These are phyloP conservation scores for Temnothorax nylanderi DNA, from an alignment of 1,140 invertebrate species.

Conservation along the genomic window DNA sequence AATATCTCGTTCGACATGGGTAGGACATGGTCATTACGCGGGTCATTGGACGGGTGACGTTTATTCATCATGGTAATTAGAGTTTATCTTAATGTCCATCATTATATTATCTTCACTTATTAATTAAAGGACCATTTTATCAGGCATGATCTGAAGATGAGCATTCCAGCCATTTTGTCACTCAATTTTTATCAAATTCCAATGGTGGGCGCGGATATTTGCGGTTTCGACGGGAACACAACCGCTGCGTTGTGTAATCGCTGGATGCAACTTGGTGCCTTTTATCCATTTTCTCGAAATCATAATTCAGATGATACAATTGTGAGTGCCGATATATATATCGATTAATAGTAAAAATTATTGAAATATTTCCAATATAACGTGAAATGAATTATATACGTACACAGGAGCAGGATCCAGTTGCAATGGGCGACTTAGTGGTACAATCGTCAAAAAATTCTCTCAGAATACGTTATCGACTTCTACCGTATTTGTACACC, in stretches of 20 bases:
- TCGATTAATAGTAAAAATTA: background rate
- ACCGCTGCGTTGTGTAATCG: conserved; percentile 91
- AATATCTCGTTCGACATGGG: conserved; percentile 93
- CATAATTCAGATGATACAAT: conserved; percentile 92
- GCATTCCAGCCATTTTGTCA: conserved; percentile 89
- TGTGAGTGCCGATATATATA: conserved; percentile 84
- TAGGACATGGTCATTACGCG: conserved; percentile 92
- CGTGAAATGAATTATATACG: background rate
- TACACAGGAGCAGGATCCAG: conserved; percentile 92
- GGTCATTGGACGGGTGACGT: conserved; percentile 97
- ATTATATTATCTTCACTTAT: conserved; percentile 21
- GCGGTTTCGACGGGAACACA: conserved; percentile 94
- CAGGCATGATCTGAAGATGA: conserved; percentile 83
- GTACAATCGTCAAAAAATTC: conserved; percentile 88
- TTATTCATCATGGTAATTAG: conserved; percentile 88
- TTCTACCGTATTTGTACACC: conserved; percentile 94
- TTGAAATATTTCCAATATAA: conserved; percentile 13
- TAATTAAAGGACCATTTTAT: conserved; percentile 41
- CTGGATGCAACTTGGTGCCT: conserved; percentile 94
- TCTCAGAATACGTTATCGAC: conserved; percentile 89
- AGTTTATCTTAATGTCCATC: conserved; percentile 27
- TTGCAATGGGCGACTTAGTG: conserved; percentile 89
- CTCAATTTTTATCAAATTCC: conserved; percentile 95
- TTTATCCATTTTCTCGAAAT: conserved; percentile 95
- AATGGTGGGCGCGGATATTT: conserved; percentile 96